These are phyloP conservation scores for Ochropleura leucogaster DNA, from an alignment of 2,888 invertebrate species.

Conservation along the genomic window DNA sequence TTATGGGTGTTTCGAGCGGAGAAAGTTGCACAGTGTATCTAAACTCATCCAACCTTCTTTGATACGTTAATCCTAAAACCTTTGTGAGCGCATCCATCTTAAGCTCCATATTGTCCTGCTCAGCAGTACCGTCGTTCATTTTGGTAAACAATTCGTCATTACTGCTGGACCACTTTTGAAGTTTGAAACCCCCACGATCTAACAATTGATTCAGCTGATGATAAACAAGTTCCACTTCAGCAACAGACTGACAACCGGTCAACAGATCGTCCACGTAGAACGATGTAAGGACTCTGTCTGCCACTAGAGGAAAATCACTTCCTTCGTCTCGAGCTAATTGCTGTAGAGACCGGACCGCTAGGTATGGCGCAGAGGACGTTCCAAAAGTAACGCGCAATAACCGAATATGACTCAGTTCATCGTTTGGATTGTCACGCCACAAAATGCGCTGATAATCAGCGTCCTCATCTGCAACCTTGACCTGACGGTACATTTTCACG, in stretches of 20 bases:
- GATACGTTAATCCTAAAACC: background rate
- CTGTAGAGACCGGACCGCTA: background rate
- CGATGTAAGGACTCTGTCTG: background rate
- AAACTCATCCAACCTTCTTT: background rate
- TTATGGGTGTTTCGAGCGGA: background rate
- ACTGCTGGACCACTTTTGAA: constrained; percentile 3
- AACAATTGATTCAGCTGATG: background rate
- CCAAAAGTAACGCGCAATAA: background rate
- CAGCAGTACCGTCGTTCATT: background rate
- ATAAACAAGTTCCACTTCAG: background rate
- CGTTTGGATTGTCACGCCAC: background rate
- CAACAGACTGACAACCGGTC: background rate
- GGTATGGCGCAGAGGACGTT: background rate
- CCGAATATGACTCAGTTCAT: background rate
- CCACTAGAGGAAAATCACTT: constrained; percentile 1
- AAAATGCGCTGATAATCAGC: constrained; percentile 2
- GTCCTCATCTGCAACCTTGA: background rate
- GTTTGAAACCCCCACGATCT: background rate
- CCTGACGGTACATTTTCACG: background rate
- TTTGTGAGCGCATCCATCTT: background rate
- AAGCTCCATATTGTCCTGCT: background rate
- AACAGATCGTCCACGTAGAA: background rate
- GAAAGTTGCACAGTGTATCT: background rate
- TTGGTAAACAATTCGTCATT: background rate
- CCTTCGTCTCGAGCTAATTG: background rate